Base-by-base conservation (phyloP, 2,888 invertebrate species). In the Acleris literana region DNA sequence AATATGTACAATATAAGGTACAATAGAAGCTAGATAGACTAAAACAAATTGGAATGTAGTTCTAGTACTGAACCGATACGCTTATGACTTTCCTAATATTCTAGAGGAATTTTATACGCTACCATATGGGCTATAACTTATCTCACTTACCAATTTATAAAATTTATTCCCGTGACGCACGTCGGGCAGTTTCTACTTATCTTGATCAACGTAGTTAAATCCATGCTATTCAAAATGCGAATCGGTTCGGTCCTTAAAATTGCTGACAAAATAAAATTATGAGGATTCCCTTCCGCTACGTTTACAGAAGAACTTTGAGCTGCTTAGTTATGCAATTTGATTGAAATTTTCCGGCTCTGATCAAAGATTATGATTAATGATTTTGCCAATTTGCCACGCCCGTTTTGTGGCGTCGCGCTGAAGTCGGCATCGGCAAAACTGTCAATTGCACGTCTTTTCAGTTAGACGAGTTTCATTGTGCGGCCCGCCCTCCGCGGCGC, bases 381-480 rank as follows among this genome's bases (percentile, higher is more conserved):
- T 68, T 63, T 60, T 62, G 46, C 46, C 65, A 66, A 61, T 53
- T 58, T 49, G 29, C 53, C 56, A 67, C 68, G 66, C 67, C 69
- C 68, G 58, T 70, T 71, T 53, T 61, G 51, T 64, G 70, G 67
- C 46, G 60, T 55, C 43, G 25, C 20, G 61, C 55, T 59, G 51
- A 63, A 70, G 68, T 65, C 71, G 68, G 69, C 73, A 71, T 65
- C 69, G 71, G 68, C 72, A 71, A 71, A 70, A 62, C 71, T 61
- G 67, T 59, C 67, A 77, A 76, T 74, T 74, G 69, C 71, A 72
- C 69, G 68, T 72, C 63, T 70, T 73, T 73, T 71, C 67, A 71
- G 68, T 72, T 75, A 76, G 78, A 79, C 73, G 75, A 80, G 76
- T 76, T 76, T 76, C 73, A 75, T 75, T 78, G 75, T 78, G 64